Evolutionary conservation across 1,140 invertebrate genomes (phyloP), one percentile per base, ranked within the genome.

Genomic region (Cephus cinctus): DNA sequence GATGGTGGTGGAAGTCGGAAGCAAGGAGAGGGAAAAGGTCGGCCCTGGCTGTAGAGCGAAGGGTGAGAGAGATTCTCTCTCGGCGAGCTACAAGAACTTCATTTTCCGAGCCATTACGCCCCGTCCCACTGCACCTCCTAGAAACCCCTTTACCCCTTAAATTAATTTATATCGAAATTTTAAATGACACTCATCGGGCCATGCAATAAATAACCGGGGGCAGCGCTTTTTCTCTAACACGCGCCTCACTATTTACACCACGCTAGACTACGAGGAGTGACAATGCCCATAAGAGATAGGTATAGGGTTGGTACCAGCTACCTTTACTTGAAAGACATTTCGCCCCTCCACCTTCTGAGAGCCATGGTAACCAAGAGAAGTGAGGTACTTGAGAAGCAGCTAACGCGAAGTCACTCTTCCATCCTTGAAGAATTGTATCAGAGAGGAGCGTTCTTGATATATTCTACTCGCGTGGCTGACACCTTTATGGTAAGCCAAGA

Each of bases 91-190:
- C 67, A 64, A 71, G 71, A 72, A 73, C 68, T 73, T 73, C 65
- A 73, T 73, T 73, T 73, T 73, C 71, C 67, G 43, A 70, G 62
- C 71, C 71, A 73, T 73, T 73, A 73, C 63, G 57, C 50, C 60
- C 52, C 66, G 56, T 62, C 56, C 54, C 58, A 60, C 56, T 55
- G 49, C 50, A 40, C 43, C 50, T 42, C 43, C 50, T 47, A 41
- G 47, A 63, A 65, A 73, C 63, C 61, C 59, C 61, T 67, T 69
- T 65, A 48, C 45, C 57, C 54, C 58, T 63, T 69, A 70, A 72
- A 73, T 73, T 72, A 71, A 73, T 73, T 72, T 71, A 70, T 67
- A 70, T 71, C 65, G 63, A 72, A 72, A 73, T 72, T 73, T 73
- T 69, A 67, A 72, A 71, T 66, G 69, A 72, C 69, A 66, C 65